phyloP scores from a whole-genome alignment of 2,797 vertebrate species.

The Microctenopoma lineatum region DNA sequence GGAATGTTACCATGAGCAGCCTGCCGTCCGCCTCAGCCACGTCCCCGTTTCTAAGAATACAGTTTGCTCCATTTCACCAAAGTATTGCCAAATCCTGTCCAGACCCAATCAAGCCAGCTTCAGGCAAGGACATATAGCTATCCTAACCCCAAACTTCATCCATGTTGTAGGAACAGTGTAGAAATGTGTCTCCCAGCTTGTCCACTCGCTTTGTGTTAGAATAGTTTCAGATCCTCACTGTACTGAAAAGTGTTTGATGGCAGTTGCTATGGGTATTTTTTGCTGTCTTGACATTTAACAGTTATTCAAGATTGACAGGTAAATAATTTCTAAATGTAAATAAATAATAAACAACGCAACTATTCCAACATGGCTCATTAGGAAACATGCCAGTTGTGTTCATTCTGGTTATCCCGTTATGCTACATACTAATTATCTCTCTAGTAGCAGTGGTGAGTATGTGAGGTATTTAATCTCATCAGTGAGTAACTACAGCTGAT shows the following conservation, averaged over 20 bases:
- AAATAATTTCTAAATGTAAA: not conserved
- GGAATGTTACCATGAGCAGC: slow-evolving; percentile 36
- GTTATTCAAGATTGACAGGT: not conserved
- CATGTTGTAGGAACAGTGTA: slow-evolving; percentile 4
- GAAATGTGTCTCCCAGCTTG: not conserved
- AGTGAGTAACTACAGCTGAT: not conserved
- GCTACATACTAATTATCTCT: not conserved
- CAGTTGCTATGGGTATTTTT: not conserved
- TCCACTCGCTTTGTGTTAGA: not conserved
- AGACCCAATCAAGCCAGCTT: slow-evolving; percentile 64
- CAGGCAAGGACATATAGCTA: slow-evolving; percentile 72
- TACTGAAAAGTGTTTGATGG: not conserved
- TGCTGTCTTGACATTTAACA: not conserved
- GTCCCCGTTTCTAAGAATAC: slow-evolving; percentile 46
- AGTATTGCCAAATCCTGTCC: slow-evolving; percentile 69
- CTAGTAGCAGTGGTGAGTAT: not conserved
- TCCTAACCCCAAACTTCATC: not conserved
- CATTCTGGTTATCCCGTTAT: not conserved
- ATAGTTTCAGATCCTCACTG: not conserved
- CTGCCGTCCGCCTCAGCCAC: slow-evolving; percentile 44
- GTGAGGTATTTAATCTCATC: slow-evolving; percentile 29
- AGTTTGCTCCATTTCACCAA: slow-evolving; percentile 70
- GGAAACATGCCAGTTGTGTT: not conserved
- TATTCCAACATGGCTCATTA: not conserved
- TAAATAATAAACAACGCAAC: not conserved